phyloP scores from a whole-genome alignment of 1,140 invertebrate genomes.

The Eufriesea mexicana region DNA sequence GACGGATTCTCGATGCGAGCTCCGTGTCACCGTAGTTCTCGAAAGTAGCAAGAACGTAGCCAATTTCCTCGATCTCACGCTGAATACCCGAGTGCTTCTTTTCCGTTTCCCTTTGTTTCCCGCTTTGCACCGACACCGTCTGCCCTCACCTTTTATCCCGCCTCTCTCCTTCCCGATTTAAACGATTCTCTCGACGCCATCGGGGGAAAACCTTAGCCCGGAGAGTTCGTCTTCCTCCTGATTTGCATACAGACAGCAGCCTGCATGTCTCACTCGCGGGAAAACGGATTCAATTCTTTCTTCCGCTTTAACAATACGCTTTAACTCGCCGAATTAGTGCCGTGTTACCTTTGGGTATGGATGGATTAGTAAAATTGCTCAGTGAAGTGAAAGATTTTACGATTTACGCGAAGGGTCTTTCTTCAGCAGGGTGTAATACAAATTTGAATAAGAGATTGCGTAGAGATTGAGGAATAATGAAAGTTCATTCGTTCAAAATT shows the following conservation, averaged over 20 bases:
- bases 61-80: constrained; percentile 40
- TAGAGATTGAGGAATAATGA: too few species aligned
- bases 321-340: neutral
- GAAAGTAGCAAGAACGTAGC: constrained; percentile 47
- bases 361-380: too few species aligned
- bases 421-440: too few species aligned
- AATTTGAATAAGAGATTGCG: too few species aligned
- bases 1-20: constrained; percentile 20
- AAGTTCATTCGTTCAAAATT: too few species aligned
- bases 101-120: constrained; percentile 33
- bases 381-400: too few species aligned
- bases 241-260: neutral
- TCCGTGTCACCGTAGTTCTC: constrained; percentile 29
- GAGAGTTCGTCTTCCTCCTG: neutral
- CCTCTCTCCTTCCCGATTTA: constrained; percentile 12
- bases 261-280: neutral
- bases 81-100: constrained; percentile 36
- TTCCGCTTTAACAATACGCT: neutral
- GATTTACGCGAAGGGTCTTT: too few species aligned
- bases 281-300: neutral
- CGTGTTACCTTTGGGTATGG: too few species aligned
- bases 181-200: constrained; percentile 25
- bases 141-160: neutral
- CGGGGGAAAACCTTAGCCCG: neutral
- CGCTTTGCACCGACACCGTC: neutral